Conservation (phyloP, 2,113 vertebrate species). For the Hydropotes inermis region DNA sequence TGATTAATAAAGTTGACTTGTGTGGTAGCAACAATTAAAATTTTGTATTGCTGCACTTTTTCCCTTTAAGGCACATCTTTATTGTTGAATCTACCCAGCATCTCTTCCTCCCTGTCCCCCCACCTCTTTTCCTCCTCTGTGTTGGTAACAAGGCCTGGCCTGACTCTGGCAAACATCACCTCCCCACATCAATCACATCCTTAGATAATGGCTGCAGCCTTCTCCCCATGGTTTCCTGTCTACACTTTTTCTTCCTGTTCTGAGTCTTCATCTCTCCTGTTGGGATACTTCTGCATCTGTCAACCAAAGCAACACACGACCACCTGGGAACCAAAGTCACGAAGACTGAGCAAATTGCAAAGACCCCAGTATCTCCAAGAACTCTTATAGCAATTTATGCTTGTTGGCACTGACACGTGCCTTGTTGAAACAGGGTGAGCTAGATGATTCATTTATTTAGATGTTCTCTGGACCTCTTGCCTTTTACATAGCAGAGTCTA, state of each 20-base stretch:
- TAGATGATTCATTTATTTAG: not conserved
- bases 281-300: not conserved
- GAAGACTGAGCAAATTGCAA: not conserved
- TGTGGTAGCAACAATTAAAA: rapidly evolving
- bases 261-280: not conserved
- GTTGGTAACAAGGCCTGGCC: too few species aligned
- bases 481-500: not conserved
- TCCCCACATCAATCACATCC: not conserved
- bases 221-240: not conserved
- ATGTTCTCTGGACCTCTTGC: not conserved
- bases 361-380: rapidly evolving
- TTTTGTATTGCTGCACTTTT: rapidly evolving
- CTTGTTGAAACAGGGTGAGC: not conserved
- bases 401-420: not conserved
- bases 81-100: rapidly evolving
- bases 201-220: too few species aligned
- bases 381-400: not conserved
- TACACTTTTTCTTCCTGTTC: not conserved
- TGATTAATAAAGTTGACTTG: not conserved
- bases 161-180: not conserved
- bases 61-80: not conserved
- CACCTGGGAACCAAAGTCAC: not conserved
- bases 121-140: not conserved
- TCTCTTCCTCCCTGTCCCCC: not conserved
- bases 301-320: not conserved